phyloP scores from a whole-genome alignment of 2,797 vertebrate genomes.

The Chlorospingus flavigularis region DNA sequence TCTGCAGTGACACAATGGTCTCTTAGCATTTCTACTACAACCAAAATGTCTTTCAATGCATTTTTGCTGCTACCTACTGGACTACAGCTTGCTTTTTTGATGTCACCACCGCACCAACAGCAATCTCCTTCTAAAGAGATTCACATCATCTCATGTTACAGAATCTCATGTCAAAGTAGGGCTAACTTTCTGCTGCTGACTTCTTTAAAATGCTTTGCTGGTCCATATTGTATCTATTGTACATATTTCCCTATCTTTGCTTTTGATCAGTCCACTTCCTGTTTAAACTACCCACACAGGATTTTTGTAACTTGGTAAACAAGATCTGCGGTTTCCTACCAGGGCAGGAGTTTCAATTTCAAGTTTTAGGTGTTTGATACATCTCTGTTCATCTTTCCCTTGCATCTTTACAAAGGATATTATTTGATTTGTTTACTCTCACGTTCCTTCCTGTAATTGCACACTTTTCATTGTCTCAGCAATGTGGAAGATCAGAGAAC shows the following conservation, averaged over 20 bases:
- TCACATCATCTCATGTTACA: neutral
- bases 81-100: neutral
- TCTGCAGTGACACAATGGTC: neutral
- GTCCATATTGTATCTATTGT: neutral
- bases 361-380: neutral
- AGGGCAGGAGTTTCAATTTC: neutral
- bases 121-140: neutral
- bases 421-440: neutral
- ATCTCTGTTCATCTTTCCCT: neutral
- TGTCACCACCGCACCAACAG: neutral
- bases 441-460: neutral
- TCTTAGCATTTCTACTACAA: neutral
- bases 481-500: neutral
- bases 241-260: neutral
- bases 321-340: slow-evolving; percentile 40
- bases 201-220: neutral
- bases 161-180: neutral
- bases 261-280: slow-evolving; percentile 52
- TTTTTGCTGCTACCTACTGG: neutral
- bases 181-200: neutral
- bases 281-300: slow-evolving; percentile 22
- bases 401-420: neutral
- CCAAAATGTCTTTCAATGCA: neutral
- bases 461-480: neutral
- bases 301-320: slow-evolving; percentile 29